A percentile compares a stretch with the other conserved stretches of the same genome.
phyloP scores from a whole-genome alignment of 2,888 invertebrate genomes.

The Pogonocherus hispidulus region DNA sequence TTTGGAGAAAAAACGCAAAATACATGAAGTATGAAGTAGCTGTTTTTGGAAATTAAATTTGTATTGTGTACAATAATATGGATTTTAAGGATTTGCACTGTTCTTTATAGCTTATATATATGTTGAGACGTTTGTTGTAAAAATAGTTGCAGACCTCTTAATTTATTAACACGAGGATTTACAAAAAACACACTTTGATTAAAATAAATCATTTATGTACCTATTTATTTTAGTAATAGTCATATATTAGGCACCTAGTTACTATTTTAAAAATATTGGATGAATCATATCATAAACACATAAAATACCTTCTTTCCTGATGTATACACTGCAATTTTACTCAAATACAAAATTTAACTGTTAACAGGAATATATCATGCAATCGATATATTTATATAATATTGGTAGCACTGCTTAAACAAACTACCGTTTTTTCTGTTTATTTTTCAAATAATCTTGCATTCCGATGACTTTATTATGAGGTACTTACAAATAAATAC shows the following conservation, averaged over 20 bases:
- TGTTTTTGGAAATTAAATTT: too few relatives aligned
- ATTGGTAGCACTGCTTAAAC: slow-evolving; percentile 14
- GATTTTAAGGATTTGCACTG: too few relatives aligned
- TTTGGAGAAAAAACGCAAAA: too few relatives aligned
- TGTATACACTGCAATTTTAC: neutral
- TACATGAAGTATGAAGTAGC: too few relatives aligned
- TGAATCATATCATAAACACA: slow-evolving; percentile 23
- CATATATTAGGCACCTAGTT: slow-evolving; percentile 14
- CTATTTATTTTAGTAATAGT: slow-evolving; percentile 23
- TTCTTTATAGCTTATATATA: too few relatives aligned
- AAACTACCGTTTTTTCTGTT: slow-evolving; percentile 3
- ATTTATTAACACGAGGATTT: slow-evolving; percentile 13
- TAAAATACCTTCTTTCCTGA: slow-evolving; percentile 17
- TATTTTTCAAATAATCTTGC: slow-evolving; percentile 2
- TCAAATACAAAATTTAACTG: slow-evolving; percentile 18
- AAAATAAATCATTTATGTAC: slow-evolving; percentile 11
- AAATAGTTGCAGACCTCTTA: neutral
- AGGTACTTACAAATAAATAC: neutral
- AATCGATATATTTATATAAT: slow-evolving; percentile 24
- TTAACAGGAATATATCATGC: slow-evolving; percentile 2
- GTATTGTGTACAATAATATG: too few relatives aligned
- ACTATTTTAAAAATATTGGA: slow-evolving; percentile 28
- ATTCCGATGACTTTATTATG: slow-evolving; percentile 5
- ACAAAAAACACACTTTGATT: slow-evolving; percentile 2
- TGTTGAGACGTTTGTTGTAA: neutral